phyloP scores from a whole-genome alignment of 1,140 invertebrate species.

The Calosoma granatense region DNA sequence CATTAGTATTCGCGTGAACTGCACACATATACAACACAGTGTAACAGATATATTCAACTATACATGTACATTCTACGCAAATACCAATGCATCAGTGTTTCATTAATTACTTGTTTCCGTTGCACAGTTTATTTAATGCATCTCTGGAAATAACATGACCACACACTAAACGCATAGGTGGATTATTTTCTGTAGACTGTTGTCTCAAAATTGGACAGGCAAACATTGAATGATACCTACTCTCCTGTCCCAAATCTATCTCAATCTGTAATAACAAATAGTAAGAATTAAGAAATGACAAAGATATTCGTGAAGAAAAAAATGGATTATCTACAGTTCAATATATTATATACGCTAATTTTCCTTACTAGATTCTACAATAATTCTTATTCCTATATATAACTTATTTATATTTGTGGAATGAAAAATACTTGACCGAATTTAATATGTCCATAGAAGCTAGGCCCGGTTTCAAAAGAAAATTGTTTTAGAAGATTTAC shows the following conservation, averaged over 20 bases:
- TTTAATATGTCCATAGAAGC: no score
- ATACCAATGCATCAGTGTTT: neutral
- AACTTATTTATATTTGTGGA: constrained; percentile 10
- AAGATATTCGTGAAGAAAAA: neutral
- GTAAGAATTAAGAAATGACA: neutral
- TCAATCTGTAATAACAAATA: constrained; percentile 59
- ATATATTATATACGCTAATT: no score
- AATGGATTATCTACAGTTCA: no score
- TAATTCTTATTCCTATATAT: no score
- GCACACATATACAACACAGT: no score
- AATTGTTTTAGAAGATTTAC: no score
- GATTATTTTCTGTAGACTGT: constrained; percentile 93
- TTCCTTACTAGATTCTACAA: no score
- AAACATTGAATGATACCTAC: constrained; percentile 94
- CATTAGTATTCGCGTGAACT: no score
- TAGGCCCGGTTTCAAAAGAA: no score
- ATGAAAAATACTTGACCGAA: no score
- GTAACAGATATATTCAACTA: constrained; percentile 4
- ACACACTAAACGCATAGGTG: constrained; percentile 92
- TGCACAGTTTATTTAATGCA: constrained; percentile 89
- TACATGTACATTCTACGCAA: neutral
- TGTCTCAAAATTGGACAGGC: constrained; percentile 96
- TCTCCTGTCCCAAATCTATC: constrained; percentile 78
- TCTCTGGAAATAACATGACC: constrained; percentile 97
- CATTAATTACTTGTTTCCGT: constrained; percentile 73